Evolutionary conservation across 2,888 invertebrate species (phyloP), one percentile per base, ranked within the genome.

Genomic region (Stenurella melanura): DNA sequence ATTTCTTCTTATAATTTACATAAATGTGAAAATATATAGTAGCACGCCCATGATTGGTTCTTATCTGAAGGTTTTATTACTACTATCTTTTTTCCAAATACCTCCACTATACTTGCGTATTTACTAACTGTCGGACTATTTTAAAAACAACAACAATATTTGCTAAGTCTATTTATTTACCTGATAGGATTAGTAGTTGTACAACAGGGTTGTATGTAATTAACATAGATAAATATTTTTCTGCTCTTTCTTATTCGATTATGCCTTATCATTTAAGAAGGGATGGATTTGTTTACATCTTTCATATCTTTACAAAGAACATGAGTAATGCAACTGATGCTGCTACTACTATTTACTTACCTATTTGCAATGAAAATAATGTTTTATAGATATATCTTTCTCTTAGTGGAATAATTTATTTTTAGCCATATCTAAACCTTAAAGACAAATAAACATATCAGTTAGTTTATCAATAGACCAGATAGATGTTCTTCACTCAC

Each of bases 91-190:
- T n/a, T n/a, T n/a, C n/a, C n/a, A n/a, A n/a, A n/a, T n/a, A n/a
- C n/a, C n/a, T n/a, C n/a, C n/a, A n/a, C n/a, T n/a, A n/a, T n/a
- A n/a, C n/a, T n/a, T n/a, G n/a, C n/a, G n/a, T n/a, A n/a, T n/a
- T n/a, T n/a, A n/a, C n/a, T n/a, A n/a, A n/a, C n/a, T n/a, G n/a
- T n/a, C n/a, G n/a, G n/a, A n/a, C n/a, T n/a, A n/a, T 38, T 61
- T 38, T 17, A 30, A 7, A 58, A 42, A 71, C n/a, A 74, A 71
- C n/a, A 74, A 60, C 18, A 42, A 21, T 54, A 42, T 21, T 67
- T 67, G n/a, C 19, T 0, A 17, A 21, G 21, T 19, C 54, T 67
- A 54, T 50, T 26, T 18, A 11, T 54, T 67, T 67, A 54, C 67
- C 66, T 66, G 42, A 10, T 42, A 18, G 38, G 7, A 64, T 21